Evolutionary conservation across 2,888 invertebrate genomes (phyloP).

Genomic region (Panorpa germanica): DNA sequence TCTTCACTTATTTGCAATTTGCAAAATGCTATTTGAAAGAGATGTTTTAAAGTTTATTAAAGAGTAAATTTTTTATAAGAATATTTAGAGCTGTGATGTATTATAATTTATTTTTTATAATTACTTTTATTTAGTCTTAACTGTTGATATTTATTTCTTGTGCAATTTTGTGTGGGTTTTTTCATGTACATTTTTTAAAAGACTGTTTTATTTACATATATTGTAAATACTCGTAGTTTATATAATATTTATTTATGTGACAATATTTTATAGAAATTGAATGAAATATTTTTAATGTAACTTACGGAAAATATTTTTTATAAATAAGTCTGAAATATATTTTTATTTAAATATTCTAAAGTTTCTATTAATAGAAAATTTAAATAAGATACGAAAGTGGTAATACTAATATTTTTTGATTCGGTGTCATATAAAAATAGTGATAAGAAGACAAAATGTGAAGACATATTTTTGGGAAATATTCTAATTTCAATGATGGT

Average conservation of each 20-base stretch:
- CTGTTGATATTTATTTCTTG: too few species aligned
- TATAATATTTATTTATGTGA: too few species aligned
- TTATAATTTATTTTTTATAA: conserved; percentile 1
- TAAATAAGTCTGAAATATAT: not conserved
- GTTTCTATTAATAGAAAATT: not conserved
- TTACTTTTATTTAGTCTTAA: not conserved
- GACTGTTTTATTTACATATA: too few species aligned
- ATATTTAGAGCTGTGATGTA: not conserved
- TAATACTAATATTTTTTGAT: conserved; percentile 1
- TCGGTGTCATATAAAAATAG: not conserved
- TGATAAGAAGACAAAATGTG: too few species aligned
- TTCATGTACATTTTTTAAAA: too few species aligned
- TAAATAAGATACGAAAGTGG: not conserved
- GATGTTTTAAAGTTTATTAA: conserved; percentile 3
- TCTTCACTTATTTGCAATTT: too few species aligned
- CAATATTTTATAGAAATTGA: conserved; percentile 10
- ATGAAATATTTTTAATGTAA: conserved; percentile 9
- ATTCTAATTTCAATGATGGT: too few species aligned
- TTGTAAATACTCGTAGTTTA: too few species aligned
- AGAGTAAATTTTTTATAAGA: not conserved
- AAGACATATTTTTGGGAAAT: too few species aligned
- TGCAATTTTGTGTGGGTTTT: too few species aligned
- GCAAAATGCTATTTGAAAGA: too few species aligned
- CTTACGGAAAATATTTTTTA: conserved; percentile 2
- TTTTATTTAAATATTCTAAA: conserved; percentile 1